Base-by-base conservation (phyloP, 2,888 invertebrate genomes). In the Lissocephala sabroskyi region DNA sequence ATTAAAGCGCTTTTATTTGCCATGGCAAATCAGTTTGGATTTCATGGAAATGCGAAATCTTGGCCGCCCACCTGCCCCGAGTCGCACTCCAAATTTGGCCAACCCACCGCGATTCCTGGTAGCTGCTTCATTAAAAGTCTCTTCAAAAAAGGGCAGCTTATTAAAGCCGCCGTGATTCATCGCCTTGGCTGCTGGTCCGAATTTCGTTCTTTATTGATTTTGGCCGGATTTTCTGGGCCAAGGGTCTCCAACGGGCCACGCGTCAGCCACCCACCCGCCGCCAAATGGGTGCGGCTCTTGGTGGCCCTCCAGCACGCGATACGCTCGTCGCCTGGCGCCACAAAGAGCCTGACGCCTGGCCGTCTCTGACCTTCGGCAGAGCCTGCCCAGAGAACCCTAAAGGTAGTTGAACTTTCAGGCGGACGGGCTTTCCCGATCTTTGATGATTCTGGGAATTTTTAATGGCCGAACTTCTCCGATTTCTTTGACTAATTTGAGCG, bases 171-270 rank as follows among this genome's bases (percentile, higher is more conserved):
- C 32, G 57, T 62, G 63, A 63, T 57, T 59, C 60, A 59, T 52
- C 56, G 52, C 32, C 52, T 59, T 2, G 6, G 33, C 19, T 35
- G 33, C 18, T 37, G n/a, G 19, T 37, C 18, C n/a, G 17, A 9
- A 4, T 2, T 36, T 13, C 10, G 55, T 43, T 50, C 40, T 54
- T 64, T 71, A 71, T 71, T 71, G 71, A 71, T 71, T 71, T 71
- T 67, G 56, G 71, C 63, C 68, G 68, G 61, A 75, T 71, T 66
- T 70, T 40, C 33, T 18, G 26, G 11, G 10, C 30, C 26, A 23
- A 28, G 17, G 59, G 62, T 59, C n/a, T n/a, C n/a, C n/a, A n/a
- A n/a, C n/a, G n/a, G n/a, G n/a, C n/a, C 70, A 71, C 75, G 71
- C 71, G 67, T 52, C 16, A 9, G 71, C 47, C 29, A 41, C 52